These are phyloP conservation scores for Megaceryle torquata DNA, from an alignment of 2,113 vertebrate genomes.

Conservation along the genomic window DNA sequence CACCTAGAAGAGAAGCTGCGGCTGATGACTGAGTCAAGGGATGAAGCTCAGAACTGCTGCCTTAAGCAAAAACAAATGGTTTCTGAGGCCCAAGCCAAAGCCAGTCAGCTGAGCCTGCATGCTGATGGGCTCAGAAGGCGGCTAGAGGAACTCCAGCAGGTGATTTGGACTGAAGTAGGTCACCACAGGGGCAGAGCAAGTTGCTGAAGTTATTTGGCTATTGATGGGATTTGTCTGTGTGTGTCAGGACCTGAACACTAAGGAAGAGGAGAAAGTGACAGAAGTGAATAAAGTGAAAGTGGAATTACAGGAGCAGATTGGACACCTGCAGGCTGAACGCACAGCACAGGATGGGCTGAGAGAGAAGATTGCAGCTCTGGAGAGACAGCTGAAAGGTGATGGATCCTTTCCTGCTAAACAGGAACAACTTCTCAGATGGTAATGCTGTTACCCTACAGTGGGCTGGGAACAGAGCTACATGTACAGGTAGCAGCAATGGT, in stretches of 20 bases:
- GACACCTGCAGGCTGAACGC: constrained; percentile 86
- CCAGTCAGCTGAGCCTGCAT: constrained; percentile 77
- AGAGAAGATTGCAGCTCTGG: constrained; percentile 87
- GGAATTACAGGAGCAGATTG: constrained; percentile 89
- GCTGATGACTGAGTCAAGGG: constrained; percentile 77
- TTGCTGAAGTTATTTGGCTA: background rate
- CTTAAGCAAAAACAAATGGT: constrained; percentile 86
- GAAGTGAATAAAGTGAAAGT: constrained; percentile 85
- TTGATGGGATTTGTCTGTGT: background rate
- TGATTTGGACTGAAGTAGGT: constrained; percentile 20
- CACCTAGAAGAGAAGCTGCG: constrained; percentile 88
- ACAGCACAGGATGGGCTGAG: constrained; percentile 79
- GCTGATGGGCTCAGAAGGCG: constrained; percentile 78
- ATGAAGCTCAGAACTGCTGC: constrained; percentile 84
- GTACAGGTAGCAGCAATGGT: background rate
- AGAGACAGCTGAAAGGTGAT: constrained; percentile 90
- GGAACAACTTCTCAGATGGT: background rate
- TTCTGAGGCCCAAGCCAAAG: constrained; percentile 81
- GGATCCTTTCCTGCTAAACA: background rate
- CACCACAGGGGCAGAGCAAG: background rate
- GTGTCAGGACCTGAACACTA: constrained; percentile 82
- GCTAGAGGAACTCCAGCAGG: constrained; percentile 89
- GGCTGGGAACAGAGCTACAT: background rate
- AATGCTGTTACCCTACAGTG: background rate
- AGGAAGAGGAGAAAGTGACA: constrained; percentile 87